Evolutionary conservation across 2,797 vertebrate species (phyloP).

Genomic region (Hoplostethus mediterraneus): DNA sequence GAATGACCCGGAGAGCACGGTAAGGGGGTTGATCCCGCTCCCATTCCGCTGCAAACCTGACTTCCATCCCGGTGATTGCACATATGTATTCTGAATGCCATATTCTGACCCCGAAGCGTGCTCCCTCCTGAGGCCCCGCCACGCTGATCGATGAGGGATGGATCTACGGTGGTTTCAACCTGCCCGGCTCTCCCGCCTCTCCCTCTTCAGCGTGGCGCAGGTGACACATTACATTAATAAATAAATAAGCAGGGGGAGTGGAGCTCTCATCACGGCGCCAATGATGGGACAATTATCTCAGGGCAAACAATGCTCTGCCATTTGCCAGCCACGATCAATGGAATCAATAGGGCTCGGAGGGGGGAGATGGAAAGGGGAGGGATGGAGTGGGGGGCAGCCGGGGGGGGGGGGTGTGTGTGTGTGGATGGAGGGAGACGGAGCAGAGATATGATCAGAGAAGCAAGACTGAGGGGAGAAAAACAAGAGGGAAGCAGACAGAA

Average conservation of each 20-base stretch:
- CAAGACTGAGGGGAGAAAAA: not conserved
- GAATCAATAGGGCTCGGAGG: constrained; percentile 68
- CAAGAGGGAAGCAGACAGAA: not conserved
- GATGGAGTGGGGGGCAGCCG: no score
- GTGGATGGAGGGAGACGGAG: constrained; percentile 7
- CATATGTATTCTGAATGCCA: constrained; percentile 49
- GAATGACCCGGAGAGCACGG: constrained; percentile 44
- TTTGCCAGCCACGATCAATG: constrained; percentile 73
- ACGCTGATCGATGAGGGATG: constrained; percentile 58
- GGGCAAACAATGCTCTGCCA: constrained; percentile 74
- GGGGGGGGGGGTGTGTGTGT: not conserved
- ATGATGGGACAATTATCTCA: constrained; percentile 82
- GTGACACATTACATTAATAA: constrained; percentile 77
- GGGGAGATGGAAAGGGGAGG: constrained; percentile 31
- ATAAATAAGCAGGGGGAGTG: constrained; percentile 68
- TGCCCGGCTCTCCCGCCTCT: constrained; percentile 33
- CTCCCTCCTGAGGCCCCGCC: not conserved
- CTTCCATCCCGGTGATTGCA: constrained; percentile 56
- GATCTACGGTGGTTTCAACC: constrained; percentile 70
- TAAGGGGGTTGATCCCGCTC: constrained; percentile 11
- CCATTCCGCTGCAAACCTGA: constrained; percentile 45
- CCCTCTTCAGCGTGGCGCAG: constrained; percentile 52
- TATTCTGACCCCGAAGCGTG: constrained; percentile 43
- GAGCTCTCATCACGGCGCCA: constrained; percentile 67
- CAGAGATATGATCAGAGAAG: not conserved